These are phyloP conservation scores for Oopsacas minuta DNA, from an alignment of 37 sponge, comb jelly and placozoan genomes.

Conservation along the genomic window DNA sequence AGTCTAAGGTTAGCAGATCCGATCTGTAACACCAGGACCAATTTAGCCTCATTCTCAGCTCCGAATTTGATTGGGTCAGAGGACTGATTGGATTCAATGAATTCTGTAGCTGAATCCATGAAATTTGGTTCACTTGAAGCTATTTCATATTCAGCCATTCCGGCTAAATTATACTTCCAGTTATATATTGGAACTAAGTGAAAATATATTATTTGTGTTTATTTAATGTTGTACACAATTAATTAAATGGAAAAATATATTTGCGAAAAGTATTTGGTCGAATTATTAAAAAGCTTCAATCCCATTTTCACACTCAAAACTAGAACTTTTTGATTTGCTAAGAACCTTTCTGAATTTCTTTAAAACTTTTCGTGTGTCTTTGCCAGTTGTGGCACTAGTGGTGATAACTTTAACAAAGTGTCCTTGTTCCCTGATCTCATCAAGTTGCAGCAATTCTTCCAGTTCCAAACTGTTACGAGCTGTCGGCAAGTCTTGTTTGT, in stretches of 20 bases:
- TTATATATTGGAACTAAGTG: neutral
- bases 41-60: neutral
- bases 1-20: conserved; percentile 62
- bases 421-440: neutral
- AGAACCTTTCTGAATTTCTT: neutral
- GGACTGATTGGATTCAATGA: neutral
- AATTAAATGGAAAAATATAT: no score
- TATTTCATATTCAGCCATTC: neutral
- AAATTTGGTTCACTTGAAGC: conserved; percentile 4
- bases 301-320: neutral
- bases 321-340: neutral
- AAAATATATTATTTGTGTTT: neutral
- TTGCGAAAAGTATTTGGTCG: no score
- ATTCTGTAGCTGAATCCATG: neutral
- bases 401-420: neutral
- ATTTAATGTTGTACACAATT: neutral
- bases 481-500: neutral
- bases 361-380: neutral
- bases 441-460: neutral
- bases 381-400: neutral
- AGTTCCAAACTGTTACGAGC: neutral
- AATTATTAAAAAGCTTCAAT: neutral
- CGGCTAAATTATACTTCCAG: neutral
- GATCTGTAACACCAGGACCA: conserved; percentile 42
- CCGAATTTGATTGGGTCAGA: neutral